Conservation (phyloP, 2,113 vertebrate species). For the Romanogobio albipinnatus region DNA sequence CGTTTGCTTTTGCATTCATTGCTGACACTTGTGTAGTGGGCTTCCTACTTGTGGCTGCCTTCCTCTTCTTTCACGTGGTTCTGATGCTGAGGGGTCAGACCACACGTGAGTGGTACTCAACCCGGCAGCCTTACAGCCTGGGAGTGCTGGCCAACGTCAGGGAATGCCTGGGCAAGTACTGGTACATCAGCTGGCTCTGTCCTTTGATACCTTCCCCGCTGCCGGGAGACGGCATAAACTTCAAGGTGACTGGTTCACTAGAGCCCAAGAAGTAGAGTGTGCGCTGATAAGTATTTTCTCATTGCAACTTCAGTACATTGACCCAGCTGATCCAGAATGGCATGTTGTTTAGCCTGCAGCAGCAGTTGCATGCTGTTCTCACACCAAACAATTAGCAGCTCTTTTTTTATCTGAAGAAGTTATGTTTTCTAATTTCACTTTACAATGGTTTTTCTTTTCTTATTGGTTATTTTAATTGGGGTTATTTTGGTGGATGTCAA, state of each 20-base stretch:
- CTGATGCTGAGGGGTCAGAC: conserved; percentile 86
- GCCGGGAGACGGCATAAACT: conserved; percentile 85
- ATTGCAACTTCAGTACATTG: conserved; percentile 15
- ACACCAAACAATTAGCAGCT: neutral
- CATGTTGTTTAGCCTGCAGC: conserved; percentile 23
- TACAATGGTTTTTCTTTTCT: conserved; percentile 7
- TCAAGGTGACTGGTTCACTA: conserved; percentile 73
- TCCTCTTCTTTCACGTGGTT: conserved; percentile 85
- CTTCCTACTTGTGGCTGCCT: conserved; percentile 82
- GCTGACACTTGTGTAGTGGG: conserved; percentile 87
- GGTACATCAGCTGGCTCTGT: conserved; percentile 85
- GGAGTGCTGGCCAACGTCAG: conserved; percentile 77
- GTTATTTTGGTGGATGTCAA: neutral
- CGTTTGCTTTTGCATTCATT: conserved; percentile 86
- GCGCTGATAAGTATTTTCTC: conserved; percentile 5
- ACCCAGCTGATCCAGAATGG: neutral
- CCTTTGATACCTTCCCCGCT: conserved; percentile 83
- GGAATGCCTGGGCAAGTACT: conserved; percentile 78
- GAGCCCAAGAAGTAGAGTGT: conserved; percentile 67
- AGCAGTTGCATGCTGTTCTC: conserved; percentile 19
- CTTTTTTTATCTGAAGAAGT: conserved; percentile 25
- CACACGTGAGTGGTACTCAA: conserved; percentile 86
- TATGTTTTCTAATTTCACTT: conserved; percentile 10
- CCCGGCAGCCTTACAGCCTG: conserved; percentile 76
- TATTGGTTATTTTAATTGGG: neutral